These are phyloP conservation scores for Thymallus thymallus DNA, from an alignment of 2,113 vertebrate species.

Conservation along the genomic window DNA sequence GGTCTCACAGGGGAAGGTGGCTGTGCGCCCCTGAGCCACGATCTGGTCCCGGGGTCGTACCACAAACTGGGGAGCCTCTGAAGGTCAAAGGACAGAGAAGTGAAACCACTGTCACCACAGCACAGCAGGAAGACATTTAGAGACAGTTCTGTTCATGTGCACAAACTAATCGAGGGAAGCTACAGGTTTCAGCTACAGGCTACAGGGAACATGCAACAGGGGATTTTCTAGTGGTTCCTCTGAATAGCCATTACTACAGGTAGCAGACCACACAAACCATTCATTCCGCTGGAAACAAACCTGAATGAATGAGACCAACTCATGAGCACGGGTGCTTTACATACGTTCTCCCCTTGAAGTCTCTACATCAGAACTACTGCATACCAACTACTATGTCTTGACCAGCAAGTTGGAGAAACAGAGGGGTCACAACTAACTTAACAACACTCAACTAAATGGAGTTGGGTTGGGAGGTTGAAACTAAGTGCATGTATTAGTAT, in stretches of 20 bases:
- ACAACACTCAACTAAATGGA: constrained; percentile 13
- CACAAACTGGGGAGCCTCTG: constrained; percentile 98
- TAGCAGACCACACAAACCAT: constrained; percentile 46
- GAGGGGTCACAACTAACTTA: constrained; percentile 19
- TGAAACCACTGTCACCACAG: background rate
- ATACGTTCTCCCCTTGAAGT: background rate
- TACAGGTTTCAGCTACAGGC: constrained; percentile 22
- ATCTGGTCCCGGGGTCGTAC: constrained; percentile 97
- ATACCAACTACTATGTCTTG: constrained; percentile 25
- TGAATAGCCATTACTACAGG: constrained; percentile 23
- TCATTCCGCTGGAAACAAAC: constrained; percentile 52
- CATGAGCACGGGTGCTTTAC: constrained; percentile 4
- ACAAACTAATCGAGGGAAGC: background rate
- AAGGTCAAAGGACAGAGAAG: constrained; percentile 59
- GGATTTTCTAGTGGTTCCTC: background rate
- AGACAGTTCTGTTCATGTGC: background rate
- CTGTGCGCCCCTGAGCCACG: constrained; percentile 90
- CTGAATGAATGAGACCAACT: constrained; percentile 52
- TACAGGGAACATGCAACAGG: constrained; percentile 58
- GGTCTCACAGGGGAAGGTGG: constrained; percentile 95
- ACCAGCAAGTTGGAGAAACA: constrained; percentile 21
- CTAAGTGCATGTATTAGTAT: constrained; percentile 45
- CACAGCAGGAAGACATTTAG: constrained; percentile 20
- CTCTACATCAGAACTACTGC: constrained; percentile 13
- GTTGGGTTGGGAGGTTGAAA: constrained; percentile 27